Evolutionary conservation across 1,140 invertebrate species (phyloP).

Genomic region (Phthorimaea operculella): DNA sequence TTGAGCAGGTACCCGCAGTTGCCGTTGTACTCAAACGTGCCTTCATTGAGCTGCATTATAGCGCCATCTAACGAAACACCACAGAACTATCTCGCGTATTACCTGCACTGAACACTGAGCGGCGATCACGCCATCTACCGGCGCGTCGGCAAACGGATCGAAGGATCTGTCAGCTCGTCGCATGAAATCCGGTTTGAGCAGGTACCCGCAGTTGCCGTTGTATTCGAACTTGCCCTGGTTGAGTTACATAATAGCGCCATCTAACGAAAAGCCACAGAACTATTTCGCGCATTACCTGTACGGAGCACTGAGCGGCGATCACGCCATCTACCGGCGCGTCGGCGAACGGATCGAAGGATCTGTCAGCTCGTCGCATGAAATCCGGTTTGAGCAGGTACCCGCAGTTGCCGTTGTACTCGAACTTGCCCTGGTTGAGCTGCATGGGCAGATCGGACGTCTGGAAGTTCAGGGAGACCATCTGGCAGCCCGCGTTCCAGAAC

Average conservation of each 20-base stretch:
- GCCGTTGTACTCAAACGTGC: constrained; percentile 99
- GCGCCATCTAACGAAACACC: too few species aligned
- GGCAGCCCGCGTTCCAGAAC: constrained; percentile 92
- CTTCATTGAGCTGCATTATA: constrained; percentile 99
- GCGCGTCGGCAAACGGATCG: constrained; percentile 99
- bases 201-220: constrained; percentile 95
- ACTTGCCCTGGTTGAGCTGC: constrained; percentile 99
- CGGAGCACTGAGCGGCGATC: constrained; percentile 97
- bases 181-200: constrained; percentile 99
- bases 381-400: constrained; percentile 98
- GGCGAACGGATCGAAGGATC: constrained; percentile 98
- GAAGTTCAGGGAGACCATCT: constrained; percentile 99
- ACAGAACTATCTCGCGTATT: too few species aligned
- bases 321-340: constrained; percentile 99
- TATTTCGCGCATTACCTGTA: constrained; percentile 91
- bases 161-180: constrained; percentile 94
- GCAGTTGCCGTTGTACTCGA: constrained; percentile 97
- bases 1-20: constrained; percentile 97
- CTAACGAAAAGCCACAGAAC: too few species aligned
- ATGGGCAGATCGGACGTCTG: constrained; percentile 99
- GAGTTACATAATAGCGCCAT: too few species aligned
- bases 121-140: constrained; percentile 99
- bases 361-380: constrained; percentile 97
- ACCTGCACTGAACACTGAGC: constrained; percentile 98
- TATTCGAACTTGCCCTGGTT: constrained; percentile 99